Conservation (phyloP, 2,797 vertebrate species). For the Microctenopoma lineatum region DNA sequence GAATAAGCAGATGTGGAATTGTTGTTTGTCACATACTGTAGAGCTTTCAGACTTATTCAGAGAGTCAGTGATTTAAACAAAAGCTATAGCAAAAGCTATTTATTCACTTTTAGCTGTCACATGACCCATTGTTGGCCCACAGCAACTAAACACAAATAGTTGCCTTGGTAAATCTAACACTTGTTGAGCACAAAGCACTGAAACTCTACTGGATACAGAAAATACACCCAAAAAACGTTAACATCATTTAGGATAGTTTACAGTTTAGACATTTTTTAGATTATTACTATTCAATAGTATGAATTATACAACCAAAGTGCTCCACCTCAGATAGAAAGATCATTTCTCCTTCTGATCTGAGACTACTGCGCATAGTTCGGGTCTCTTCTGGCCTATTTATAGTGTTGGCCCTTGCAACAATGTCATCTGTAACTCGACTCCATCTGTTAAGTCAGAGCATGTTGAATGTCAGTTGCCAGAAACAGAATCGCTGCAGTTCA, state of each 20-base stretch:
- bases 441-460: conserved; percentile 89
- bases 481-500: conserved; percentile 72
- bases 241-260: background rate
- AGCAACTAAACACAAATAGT: conserved; percentile 43
- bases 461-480: conserved; percentile 91
- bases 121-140: conserved; percentile 35
- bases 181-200: conserved; percentile 16
- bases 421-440: conserved; percentile 97
- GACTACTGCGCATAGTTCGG: conserved; percentile 85
- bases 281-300: background rate
- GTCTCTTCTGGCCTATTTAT: conserved; percentile 91
- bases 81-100: background rate
- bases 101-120: conserved; percentile 14
- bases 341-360: conserved; percentile 64
- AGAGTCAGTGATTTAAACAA: conserved; percentile 15
- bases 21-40: conserved; percentile 17
- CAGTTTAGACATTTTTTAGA: background rate
- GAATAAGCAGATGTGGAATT: conserved; percentile 11
- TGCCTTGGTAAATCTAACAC: conserved; percentile 14
- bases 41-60: conserved; percentile 10
- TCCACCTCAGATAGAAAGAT: conserved; percentile 36
- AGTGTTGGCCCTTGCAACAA: conserved; percentile 91
- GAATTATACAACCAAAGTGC: conserved; percentile 6
- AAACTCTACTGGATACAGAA: conserved; percentile 17
- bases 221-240: background rate